Conservation (phyloP, 2,888 invertebrate species). For the Mythimna ferrago region DNA sequence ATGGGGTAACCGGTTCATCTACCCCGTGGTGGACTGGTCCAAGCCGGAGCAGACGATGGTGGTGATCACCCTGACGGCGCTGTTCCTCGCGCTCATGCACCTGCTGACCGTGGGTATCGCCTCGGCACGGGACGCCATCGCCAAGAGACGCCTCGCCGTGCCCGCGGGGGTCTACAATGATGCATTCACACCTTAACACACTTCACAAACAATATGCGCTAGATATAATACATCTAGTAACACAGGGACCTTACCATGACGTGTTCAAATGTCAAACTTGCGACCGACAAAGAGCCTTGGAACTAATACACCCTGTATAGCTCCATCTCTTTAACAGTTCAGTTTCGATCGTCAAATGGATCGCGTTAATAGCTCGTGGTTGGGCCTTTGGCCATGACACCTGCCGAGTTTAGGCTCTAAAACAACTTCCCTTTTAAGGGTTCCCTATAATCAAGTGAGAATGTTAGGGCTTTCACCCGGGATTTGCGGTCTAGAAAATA, state of each 20-base stretch:
- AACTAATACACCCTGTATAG: too few species aligned
- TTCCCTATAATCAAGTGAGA: not conserved
- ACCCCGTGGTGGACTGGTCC: conserved; percentile 95
- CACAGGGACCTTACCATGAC: not conserved
- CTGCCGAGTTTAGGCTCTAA: conserved; percentile 28
- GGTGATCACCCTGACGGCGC: conserved; percentile 92
- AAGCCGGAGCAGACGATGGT: conserved; percentile 92
- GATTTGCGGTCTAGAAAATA: too few species aligned
- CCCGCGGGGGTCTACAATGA: conserved; percentile 82
- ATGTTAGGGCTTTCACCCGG: not conserved
- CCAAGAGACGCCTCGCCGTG: conserved; percentile 70
- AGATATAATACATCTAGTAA: conserved; percentile 2
- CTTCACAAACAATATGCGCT: conserved; percentile 2
- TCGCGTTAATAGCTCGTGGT: too few species aligned
- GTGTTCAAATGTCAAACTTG: too few species aligned
- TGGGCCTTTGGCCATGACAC: conserved; percentile 15
- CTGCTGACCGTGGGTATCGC: conserved; percentile 91
- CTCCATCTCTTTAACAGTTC: too few species aligned
- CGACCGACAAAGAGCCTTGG: too few species aligned
- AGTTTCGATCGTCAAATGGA: too few species aligned
- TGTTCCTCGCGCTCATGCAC: conserved; percentile 93
- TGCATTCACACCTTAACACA: conserved; percentile 77
- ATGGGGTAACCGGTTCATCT: conserved; percentile 93
- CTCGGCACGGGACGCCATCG: conserved; percentile 84
- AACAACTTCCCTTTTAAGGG: conserved; percentile 12